phyloP scores from a whole-genome alignment of 2,797 vertebrate species.

The Lacerta agilis region DNA sequence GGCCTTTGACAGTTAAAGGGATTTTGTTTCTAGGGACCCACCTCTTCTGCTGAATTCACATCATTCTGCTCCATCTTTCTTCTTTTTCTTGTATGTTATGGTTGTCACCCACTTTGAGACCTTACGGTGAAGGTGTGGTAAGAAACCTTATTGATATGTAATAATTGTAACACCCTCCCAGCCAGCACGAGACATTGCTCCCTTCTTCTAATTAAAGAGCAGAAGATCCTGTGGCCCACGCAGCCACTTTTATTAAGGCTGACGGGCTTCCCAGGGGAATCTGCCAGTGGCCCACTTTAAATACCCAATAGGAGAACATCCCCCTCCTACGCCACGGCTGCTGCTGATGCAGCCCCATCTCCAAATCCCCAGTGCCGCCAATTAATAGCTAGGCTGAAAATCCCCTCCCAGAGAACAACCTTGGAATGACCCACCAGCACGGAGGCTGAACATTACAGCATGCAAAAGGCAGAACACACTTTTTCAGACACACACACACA shows the following conservation, averaged over 20 bases:
- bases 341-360: constrained; percentile 77
- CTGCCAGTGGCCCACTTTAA: constrained; percentile 38
- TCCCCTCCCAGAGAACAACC: constrained; percentile 55
- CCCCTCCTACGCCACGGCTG: constrained; percentile 78
- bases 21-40: too few species aligned
- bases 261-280: constrained; percentile 9
- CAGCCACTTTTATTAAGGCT: fast-evolving
- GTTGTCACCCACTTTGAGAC: background rate
- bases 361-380: constrained; percentile 78
- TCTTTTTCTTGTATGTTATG: background rate
- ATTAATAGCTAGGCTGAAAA: constrained; percentile 49
- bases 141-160: too few species aligned
- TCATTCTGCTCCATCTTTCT: background rate
- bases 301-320: constrained; percentile 44
- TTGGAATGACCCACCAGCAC: constrained; percentile 17
- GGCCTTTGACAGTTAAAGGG: too few species aligned
- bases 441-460: fast-evolving
- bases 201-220: background rate
- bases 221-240: background rate
- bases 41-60: too few species aligned
- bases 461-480: background rate
- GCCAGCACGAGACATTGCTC: background rate
- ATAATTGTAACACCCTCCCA: too few species aligned
- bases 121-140: background rate
- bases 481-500: background rate